phyloP scores from a whole-genome alignment of 2,888 invertebrate species.

The Machimus atricapillus region DNA sequence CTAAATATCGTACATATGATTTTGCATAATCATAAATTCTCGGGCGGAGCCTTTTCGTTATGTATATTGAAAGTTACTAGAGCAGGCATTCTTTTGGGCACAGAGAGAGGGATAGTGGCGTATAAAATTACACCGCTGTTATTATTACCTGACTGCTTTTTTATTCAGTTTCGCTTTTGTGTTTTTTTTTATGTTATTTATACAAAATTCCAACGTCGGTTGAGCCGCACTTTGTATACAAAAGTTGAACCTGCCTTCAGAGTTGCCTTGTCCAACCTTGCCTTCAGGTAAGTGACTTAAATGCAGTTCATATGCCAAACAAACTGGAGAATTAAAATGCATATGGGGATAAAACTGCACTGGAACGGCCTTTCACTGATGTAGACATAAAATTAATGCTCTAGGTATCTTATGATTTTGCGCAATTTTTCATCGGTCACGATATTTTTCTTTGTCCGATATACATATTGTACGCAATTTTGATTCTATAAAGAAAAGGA shows the following conservation, averaged over 20 bases:
- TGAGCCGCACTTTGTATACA: neutral
- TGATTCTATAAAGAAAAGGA: neutral
- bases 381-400: neutral
- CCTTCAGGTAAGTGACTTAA: slow-evolving; percentile 39
- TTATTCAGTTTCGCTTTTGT: neutral
- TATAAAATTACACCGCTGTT: slow-evolving; percentile 9
- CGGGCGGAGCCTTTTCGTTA: neutral
- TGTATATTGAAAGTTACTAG: slow-evolving; percentile 1
- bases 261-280: slow-evolving; percentile 46
- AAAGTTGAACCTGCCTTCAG: slow-evolving; percentile 26
- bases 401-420: neutral
- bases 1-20: neutral
- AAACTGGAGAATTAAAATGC: slow-evolving; percentile 1
- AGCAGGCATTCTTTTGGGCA: neutral
- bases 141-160: neutral
- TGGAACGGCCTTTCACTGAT: slow-evolving; percentile 21
- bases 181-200: neutral
- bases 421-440: neutral
- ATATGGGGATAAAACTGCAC: neutral
- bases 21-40: slow-evolving; percentile 33
- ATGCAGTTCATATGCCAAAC: slow-evolving; percentile 17
- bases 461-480: neutral
- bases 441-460: neutral
- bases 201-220: slow-evolving; percentile 17
- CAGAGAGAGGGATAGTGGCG: neutral